Evolutionary conservation across 1,140 invertebrate genomes (phyloP).

Genomic region (Lanistes nyassanus): DNA sequence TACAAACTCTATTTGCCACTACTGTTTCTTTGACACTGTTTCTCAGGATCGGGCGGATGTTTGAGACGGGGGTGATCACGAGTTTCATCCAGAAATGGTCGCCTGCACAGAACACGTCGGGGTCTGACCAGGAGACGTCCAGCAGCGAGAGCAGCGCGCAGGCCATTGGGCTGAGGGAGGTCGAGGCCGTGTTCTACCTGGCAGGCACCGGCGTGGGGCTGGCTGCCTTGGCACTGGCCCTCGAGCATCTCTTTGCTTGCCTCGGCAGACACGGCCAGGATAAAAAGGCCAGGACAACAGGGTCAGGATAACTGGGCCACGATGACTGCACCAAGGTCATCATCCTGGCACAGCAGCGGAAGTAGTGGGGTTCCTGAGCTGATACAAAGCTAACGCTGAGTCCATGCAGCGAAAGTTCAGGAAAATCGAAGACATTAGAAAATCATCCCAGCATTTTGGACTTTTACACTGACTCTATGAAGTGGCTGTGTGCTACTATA

Average conservation of each 20-base stretch:
- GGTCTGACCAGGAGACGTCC: background rate
- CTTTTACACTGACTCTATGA: no score
- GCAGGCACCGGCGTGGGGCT: background rate
- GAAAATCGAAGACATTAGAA: no score
- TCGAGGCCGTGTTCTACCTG: background rate
- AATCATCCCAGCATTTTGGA: no score
- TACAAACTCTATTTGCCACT: no score
- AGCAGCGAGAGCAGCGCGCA: background rate
- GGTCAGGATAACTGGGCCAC: no score
- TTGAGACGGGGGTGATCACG: slow-evolving; percentile 11
- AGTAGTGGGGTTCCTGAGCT: no score
- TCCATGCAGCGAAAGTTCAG: no score
- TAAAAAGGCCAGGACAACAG: no score
- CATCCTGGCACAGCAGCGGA: no score
- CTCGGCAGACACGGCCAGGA: background rate
- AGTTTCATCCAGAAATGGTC: background rate
- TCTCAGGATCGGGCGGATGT: slow-evolving; percentile 1
- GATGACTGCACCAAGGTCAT: no score
- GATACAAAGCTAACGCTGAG: no score
- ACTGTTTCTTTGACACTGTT: background rate
- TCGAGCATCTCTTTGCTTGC: background rate
- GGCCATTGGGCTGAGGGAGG: background rate
- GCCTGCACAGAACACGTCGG: background rate
- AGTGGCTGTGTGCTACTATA: no score
- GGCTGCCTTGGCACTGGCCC: background rate